A percentile compares a stretch with the other conserved stretches of the same genome.
phyloP scores from a whole-genome alignment of 2,888 invertebrate genomes.

The Eulithis prunata region DNA sequence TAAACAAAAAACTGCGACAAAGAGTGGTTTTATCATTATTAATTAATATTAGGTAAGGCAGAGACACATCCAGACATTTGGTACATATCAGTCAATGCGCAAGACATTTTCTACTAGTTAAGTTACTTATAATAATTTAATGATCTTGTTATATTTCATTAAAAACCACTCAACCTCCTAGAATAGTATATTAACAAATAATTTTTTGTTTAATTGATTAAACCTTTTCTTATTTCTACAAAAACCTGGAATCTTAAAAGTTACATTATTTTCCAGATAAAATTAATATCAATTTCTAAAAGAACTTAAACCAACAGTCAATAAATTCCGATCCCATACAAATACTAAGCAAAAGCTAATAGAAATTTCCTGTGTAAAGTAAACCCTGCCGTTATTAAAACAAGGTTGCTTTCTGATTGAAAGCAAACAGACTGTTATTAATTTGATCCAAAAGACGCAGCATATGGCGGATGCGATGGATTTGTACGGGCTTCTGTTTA shows the following conservation, averaged over 20 bases:
- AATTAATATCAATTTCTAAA: slow-evolving; percentile 18
- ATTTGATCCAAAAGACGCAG: slow-evolving; percentile 52
- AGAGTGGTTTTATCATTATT: no score
- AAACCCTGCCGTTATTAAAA: slow-evolving; percentile 28
- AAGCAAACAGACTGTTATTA: slow-evolving; percentile 53
- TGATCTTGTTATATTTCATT: no score
- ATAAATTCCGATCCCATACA: slow-evolving; percentile 41
- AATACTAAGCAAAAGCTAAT: slow-evolving; percentile 37
- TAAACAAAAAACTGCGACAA: no score
- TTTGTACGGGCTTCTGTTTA: slow-evolving; percentile 54
- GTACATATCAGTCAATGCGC: no score
- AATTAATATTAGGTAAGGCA: no score
- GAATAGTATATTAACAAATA: no score
- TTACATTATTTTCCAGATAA: slow-evolving; percentile 1
- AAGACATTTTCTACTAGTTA: no score
- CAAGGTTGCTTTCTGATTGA: slow-evolving; percentile 34
- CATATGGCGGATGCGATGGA: slow-evolving; percentile 63
- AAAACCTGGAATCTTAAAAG: background rate
- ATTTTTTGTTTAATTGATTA: background rate
- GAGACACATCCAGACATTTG: no score
- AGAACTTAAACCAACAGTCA: slow-evolving; percentile 29
- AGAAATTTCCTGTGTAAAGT: slow-evolving; percentile 27
- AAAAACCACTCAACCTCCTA: no score
- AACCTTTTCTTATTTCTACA: background rate
- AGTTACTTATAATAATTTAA: no score